phyloP scores from a whole-genome alignment of 2,888 invertebrate species.

The Caenorhabditis plicata region DNA sequence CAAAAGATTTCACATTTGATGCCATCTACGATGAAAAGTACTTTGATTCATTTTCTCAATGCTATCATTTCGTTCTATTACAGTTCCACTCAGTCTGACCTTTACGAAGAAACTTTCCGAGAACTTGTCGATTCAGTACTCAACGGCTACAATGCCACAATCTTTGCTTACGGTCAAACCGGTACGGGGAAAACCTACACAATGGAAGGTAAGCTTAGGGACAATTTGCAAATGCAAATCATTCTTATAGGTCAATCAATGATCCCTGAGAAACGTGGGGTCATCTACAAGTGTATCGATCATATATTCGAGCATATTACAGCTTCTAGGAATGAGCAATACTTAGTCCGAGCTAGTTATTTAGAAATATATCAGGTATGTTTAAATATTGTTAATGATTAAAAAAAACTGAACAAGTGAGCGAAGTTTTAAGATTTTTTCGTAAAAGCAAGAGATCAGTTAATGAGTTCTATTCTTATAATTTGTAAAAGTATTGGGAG shows the following conservation, averaged over 20 bases:
- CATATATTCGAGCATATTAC: constrained; percentile 95
- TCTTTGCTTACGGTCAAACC: constrained; percentile 98
- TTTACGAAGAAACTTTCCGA: constrained; percentile 93
- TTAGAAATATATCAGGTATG: constrained; percentile 81
- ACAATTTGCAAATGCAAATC: no score
- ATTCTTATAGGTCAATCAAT: no score
- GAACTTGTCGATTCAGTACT: constrained; percentile 91
- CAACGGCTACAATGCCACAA: constrained; percentile 96
- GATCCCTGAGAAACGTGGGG: constrained; percentile 74
- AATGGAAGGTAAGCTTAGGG: constrained; percentile 74
- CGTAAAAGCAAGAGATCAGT: no score
- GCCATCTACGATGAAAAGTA: constrained; percentile 87
- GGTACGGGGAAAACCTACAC: constrained; percentile 82
- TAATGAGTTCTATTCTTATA: no score
- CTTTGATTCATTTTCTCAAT: constrained; percentile 48
- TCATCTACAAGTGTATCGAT: constrained; percentile 93
- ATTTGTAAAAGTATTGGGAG: no score
- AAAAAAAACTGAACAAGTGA: not conserved
- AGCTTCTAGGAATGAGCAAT: constrained; percentile 77
- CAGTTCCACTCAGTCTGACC: constrained; percentile 82
- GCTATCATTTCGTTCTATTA: constrained; percentile 38
- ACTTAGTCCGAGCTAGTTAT: constrained; percentile 92
- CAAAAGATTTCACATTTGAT: constrained; percentile 93
- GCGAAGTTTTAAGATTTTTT: no score
- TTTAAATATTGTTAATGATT: not conserved